A percentile compares a stretch with the other conserved stretches of the same genome.
Conservation (phyloP, 2,113 vertebrate species). For the Mesoclemmys tuberculata region DNA sequence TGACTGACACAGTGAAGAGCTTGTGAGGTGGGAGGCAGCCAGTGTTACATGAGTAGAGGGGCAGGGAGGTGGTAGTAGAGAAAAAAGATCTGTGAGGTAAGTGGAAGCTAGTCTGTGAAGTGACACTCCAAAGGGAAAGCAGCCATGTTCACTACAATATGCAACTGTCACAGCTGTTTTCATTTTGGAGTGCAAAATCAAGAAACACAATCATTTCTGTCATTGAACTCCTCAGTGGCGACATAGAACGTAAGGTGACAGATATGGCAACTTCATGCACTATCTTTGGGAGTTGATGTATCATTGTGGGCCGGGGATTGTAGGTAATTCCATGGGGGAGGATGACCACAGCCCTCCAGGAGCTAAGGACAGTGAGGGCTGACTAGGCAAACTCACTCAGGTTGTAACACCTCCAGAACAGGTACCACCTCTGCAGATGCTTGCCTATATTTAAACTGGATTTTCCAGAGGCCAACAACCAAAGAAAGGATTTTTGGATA, state of each 20-base stretch:
- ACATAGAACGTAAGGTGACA: neutral
- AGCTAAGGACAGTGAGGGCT: neutral
- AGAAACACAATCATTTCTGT: neutral
- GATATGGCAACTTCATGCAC: neutral
- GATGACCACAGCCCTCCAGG: neutral
- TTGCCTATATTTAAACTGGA: neutral
- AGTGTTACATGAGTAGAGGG: fast-evolving
- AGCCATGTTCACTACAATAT: fast-evolving
- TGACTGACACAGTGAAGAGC: neutral
- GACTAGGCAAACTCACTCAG: neutral
- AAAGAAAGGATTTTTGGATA: neutral
- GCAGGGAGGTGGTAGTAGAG: neutral
- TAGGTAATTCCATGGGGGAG: neutral
- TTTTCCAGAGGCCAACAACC: neutral
- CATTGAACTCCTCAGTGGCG: neutral
- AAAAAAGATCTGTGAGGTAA: neutral
- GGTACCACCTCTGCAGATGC: neutral
- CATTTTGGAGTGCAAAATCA: neutral
- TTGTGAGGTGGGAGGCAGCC: fast-evolving
- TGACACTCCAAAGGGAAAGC: neutral
- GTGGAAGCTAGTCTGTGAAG: neutral
- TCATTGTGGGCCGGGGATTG: too few relatives aligned
- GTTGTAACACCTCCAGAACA: neutral
- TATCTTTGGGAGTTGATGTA: neutral
- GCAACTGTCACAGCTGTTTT: neutral